These are phyloP conservation scores for Muntiacus reevesi DNA, from an alignment of 2,113 vertebrate genomes.

Conservation along the genomic window DNA sequence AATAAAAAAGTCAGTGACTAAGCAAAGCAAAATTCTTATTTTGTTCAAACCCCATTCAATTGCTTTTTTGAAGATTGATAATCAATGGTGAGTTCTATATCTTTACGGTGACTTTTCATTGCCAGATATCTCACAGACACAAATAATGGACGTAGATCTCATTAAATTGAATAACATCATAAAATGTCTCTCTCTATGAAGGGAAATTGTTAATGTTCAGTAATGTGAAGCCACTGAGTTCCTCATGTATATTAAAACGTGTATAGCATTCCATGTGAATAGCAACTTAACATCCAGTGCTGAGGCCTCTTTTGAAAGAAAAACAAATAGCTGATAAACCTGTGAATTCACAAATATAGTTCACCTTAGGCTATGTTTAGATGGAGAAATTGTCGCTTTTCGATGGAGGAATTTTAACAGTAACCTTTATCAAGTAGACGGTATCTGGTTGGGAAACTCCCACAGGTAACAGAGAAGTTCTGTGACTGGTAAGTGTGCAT, in stretches of 20 bases:
- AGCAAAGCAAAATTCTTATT: background rate
- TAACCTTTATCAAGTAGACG: background rate
- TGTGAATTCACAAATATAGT: background rate
- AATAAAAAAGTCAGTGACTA: background rate
- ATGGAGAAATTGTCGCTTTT: background rate
- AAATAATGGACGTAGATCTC: background rate
- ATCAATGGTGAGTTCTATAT: background rate
- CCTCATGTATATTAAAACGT: background rate
- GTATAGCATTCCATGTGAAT: background rate
- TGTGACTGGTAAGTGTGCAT: background rate
- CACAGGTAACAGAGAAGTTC: background rate
- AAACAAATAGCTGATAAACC: background rate
- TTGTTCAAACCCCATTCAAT: background rate
- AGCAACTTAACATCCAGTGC: background rate
- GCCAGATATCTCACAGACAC: background rate
- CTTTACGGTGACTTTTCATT: background rate
- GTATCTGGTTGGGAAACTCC: background rate
- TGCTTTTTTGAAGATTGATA: slow-evolving; percentile 7
- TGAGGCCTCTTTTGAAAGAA: background rate
- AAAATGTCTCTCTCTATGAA: background rate
- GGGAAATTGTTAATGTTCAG: background rate
- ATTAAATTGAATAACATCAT: background rate
- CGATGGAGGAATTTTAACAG: background rate
- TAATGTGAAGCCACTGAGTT: background rate
- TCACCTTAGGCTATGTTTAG: background rate